Conservation (phyloP, 2,113 vertebrate species). For the Pristiophorus japonicus region DNA sequence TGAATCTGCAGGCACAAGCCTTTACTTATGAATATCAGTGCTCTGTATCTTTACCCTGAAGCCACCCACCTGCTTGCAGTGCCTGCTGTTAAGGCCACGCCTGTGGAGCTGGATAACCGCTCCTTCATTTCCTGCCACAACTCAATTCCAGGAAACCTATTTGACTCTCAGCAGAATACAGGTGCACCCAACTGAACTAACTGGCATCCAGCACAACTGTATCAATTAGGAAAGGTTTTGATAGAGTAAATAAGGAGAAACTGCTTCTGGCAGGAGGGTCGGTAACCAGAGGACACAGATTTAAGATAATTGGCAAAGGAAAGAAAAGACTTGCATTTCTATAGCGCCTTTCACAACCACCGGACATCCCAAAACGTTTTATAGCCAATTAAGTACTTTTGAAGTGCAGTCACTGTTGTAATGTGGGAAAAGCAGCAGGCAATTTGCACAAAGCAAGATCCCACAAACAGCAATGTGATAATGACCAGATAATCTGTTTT, state of each 20-base stretch:
- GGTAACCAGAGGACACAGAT: no score
- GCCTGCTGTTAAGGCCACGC: not conserved
- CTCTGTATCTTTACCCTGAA: not conserved
- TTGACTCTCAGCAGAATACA: not conserved
- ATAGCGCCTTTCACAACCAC: no score
- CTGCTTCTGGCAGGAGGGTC: no score
- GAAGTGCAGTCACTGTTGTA: no score
- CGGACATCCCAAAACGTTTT: no score
- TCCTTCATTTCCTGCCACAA: not conserved
- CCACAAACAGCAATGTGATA: no score
- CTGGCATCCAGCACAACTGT: not conserved
- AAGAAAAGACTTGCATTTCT: no score
- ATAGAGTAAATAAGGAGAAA: not conserved
- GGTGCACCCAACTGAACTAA: not conserved
- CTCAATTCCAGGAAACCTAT: not conserved
- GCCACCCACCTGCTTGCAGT: not conserved
- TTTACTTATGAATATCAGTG: not conserved
- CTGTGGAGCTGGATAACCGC: not conserved
- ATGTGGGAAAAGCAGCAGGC: no score
- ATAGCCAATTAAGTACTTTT: no score
- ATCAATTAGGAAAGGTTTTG: not conserved
- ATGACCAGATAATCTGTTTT: no score
- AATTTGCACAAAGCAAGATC: no score
- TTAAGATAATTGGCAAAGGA: no score
- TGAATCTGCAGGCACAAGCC: not conserved